Percentiles rank a stretch among this genome's conserved stretches.
Conservation (phyloP, 92 coral and sea anemone species). For the Anthopleura xanthogrammica region DNA sequence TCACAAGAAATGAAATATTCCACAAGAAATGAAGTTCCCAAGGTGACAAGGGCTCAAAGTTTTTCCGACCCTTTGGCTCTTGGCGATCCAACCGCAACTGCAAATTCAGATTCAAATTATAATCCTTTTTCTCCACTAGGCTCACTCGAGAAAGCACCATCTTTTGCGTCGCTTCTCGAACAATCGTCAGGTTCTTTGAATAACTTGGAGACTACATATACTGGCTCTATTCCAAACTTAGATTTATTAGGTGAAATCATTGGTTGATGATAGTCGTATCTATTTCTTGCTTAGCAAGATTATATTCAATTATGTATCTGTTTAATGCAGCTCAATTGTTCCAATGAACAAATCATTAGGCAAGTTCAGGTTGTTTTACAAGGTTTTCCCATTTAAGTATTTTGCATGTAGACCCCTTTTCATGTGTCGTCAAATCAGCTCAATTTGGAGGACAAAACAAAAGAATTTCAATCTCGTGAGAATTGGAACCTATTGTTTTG, state of each 20-base stretch:
- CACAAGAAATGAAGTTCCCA: conserved; percentile 22
- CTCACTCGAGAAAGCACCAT: conserved; percentile 82
- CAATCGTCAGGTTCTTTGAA: conserved; percentile 69
- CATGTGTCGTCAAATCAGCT: not conserved
- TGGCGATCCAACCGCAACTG: conserved; percentile 3
- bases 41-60: conserved; percentile 25
- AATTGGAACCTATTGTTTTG: too few relatives aligned
- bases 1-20: conserved; percentile 38
- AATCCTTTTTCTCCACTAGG: conserved; percentile 63
- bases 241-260: conserved; percentile 82
- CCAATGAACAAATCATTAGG: not conserved
- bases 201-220: conserved; percentile 84
- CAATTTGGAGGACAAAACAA: too few relatives aligned
- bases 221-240: conserved; percentile 88
- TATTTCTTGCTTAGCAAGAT: not conserved
- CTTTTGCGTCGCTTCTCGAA: conserved; percentile 80
- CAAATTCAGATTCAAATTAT: conserved; percentile 55
- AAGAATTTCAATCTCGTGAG: too few relatives aligned
- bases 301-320: conserved; percentile 7
- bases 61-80: conserved; percentile 37
- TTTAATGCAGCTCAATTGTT: not conserved
- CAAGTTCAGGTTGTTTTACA: not conserved
- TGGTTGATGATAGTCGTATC: conserved; percentile 27
- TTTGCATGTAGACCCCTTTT: not conserved
- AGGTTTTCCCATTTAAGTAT: not conserved